phyloP scores from a whole-genome alignment of 2,888 invertebrate genomes.

The Drosophila merina region DNA sequence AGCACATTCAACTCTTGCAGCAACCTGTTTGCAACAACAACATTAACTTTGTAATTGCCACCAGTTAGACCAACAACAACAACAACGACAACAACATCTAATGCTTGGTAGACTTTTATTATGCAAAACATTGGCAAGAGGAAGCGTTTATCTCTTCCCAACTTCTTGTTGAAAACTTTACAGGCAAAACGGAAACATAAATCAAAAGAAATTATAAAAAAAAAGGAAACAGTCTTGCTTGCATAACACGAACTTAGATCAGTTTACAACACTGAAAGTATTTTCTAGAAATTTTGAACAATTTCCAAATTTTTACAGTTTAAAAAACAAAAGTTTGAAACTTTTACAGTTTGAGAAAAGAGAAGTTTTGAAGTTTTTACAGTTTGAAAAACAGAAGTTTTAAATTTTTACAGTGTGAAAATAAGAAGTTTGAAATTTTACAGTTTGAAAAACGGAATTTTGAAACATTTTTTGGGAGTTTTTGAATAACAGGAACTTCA shows the following conservation, averaged over 20 bases:
- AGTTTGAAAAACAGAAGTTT: no score
- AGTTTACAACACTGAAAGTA: not conserved
- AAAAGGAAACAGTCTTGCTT: not conserved
- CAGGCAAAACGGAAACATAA: not conserved
- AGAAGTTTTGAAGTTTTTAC: no score
- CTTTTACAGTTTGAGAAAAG: no score
- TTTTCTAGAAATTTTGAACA: not conserved
- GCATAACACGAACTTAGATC: not conserved
- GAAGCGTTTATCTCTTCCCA: slow-evolving; percentile 50
- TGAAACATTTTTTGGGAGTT: no score
- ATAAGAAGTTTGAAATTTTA: no score
- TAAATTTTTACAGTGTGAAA: no score
- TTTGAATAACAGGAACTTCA: no score
- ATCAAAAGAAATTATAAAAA: not conserved
- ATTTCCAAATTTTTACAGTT: not conserved
- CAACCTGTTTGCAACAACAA: slow-evolving; percentile 71
- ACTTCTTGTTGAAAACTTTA: not conserved
- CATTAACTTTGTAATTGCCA: slow-evolving; percentile 71
- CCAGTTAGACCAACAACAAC: slow-evolving; percentile 6
- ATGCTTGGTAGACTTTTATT: slow-evolving; percentile 46
- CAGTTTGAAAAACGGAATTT: no score
- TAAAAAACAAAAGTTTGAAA: no score
- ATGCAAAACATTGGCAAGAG: slow-evolving; percentile 72
- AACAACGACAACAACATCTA: slow-evolving; percentile 6
- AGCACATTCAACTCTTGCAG: slow-evolving; percentile 62